Base-by-base conservation (phyloP, 2,888 invertebrate genomes). In the Pemphredon lugubris region DNA sequence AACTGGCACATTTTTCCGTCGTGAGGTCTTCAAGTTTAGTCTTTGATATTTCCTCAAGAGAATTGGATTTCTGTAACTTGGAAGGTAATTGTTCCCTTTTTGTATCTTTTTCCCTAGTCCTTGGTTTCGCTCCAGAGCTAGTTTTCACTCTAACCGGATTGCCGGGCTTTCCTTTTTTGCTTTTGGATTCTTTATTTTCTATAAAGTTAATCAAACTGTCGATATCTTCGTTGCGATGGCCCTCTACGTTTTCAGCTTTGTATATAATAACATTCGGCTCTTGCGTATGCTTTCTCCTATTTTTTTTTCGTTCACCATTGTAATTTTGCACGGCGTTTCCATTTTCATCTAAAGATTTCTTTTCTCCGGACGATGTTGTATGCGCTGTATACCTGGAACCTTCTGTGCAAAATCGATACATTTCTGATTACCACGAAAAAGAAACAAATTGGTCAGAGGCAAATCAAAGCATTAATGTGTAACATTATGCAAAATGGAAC, bases 41-140 rank as follows among this genome's bases (percentile, higher is more conserved):
- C 79, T 94, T 94, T 48, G 95, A 95, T 76, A 96, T 92, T 90
- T 96, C 96, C 88, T 96, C 96, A 81, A 96, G 90, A 26, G 96
- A 96, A 86, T 95, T 94, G 75, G 95, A 94, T 77, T 95, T 94
- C 86, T 95, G 93, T 65, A 93, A 84, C 74, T 91, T 91, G 55
- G 91, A 90, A 32, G 87, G 75, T 44, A 88, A 79, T 44, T 87
- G 86, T 82, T 89, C 87, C 47, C 88, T 84, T 74, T 90, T 88
- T 7, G 88, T 84, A 61, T 90, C 90, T 64, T 92, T 91, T 39
- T 91, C 90, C 54, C 90, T 89, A 42, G 87, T 80, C 18, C 89
- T 83, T 20, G 89, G 79, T 69, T 90, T 90, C 1, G 87, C 80
- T 23, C 87, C 84, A 34, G 90, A 85, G 57, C 88, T 87, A n/a